Percentiles rank a stretch among this genome's conserved stretches.
phyloP scores from a whole-genome alignment of 2,113 vertebrate genomes.

The Corynorhinus townsendii region DNA sequence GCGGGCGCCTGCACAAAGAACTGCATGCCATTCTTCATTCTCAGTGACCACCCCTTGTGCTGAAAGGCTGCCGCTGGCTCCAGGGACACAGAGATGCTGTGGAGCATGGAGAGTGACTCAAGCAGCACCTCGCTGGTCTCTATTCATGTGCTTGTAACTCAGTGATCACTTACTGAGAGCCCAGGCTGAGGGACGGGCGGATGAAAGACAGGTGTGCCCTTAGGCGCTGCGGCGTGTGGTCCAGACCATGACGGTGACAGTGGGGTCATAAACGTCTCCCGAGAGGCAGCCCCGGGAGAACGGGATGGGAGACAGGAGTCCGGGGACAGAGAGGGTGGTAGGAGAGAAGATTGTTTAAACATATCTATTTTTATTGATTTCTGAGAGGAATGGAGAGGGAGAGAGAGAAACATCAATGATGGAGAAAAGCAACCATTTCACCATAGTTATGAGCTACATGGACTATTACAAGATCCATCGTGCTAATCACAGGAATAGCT shows the following conservation, averaged over 20 bases:
- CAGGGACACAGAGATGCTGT: neutral
- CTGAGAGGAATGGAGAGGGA: too few species aligned
- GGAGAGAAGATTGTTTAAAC: neutral
- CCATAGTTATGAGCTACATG: too few species aligned
- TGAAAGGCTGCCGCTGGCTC: neutral
- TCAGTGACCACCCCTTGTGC: neutral
- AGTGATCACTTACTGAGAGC: neutral
- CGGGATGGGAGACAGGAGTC: neutral
- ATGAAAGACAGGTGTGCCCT: neutral
- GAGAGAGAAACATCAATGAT: too few species aligned
- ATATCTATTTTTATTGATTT: too few species aligned
- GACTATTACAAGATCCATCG: too few species aligned
- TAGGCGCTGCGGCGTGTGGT: accelerated
- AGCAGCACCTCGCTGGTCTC: neutral
- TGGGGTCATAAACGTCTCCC: neutral
- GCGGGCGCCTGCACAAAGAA: neutral
- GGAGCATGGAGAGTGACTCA: neutral
- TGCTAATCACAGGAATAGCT: neutral
- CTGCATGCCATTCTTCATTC: neutral
- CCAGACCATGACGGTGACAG: too few species aligned
- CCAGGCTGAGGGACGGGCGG: too few species aligned
- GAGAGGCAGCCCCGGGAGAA: accelerated
- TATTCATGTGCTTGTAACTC: neutral
- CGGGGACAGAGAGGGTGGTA: accelerated
- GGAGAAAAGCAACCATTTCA: too few species aligned